Evolutionary conservation across 2,888 invertebrate genomes (phyloP).

Genomic region (Uloborus plumipes): DNA sequence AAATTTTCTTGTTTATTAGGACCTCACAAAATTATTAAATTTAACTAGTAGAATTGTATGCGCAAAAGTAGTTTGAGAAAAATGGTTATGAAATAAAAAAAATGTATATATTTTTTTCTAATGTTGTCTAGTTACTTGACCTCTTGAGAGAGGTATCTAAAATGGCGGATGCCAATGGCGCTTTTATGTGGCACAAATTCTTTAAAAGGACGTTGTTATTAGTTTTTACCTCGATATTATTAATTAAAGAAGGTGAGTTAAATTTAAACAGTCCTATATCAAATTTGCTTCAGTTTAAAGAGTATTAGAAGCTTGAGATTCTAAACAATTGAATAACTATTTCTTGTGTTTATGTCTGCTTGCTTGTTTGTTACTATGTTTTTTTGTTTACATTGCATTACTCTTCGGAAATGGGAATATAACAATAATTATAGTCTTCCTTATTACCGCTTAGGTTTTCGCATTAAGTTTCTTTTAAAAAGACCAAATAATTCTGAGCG

Average conservation of each 20-base stretch:
- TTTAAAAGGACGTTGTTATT: conserved; percentile 35
- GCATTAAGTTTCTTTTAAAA: too few species aligned
- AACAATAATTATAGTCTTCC: too few species aligned
- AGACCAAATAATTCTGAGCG: too few species aligned
- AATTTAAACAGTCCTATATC: not conserved
- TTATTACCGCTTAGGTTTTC: too few species aligned
- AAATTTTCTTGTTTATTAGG: too few species aligned
- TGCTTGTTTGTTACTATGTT: too few species aligned
- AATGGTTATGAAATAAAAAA: not conserved
- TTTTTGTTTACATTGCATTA: too few species aligned
- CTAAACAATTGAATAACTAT: too few species aligned
- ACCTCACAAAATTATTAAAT: not conserved
- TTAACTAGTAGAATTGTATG: not conserved
- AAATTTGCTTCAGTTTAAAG: too few species aligned
- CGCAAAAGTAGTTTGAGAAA: not conserved
- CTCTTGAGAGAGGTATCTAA: conserved; percentile 45
- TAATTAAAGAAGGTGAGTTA: conserved; percentile 46
- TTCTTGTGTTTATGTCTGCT: too few species aligned
- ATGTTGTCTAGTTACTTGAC: conserved; percentile 7
- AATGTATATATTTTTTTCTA: not conserved
- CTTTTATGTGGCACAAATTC: conserved; percentile 53
- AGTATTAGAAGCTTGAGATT: too few species aligned
- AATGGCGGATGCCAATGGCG: conserved; percentile 58
- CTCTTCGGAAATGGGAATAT: too few species aligned
- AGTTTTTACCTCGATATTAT: conserved; percentile 15